phyloP scores from a whole-genome alignment of 2,113 vertebrate genomes.

The Lucifuga dentata region DNA sequence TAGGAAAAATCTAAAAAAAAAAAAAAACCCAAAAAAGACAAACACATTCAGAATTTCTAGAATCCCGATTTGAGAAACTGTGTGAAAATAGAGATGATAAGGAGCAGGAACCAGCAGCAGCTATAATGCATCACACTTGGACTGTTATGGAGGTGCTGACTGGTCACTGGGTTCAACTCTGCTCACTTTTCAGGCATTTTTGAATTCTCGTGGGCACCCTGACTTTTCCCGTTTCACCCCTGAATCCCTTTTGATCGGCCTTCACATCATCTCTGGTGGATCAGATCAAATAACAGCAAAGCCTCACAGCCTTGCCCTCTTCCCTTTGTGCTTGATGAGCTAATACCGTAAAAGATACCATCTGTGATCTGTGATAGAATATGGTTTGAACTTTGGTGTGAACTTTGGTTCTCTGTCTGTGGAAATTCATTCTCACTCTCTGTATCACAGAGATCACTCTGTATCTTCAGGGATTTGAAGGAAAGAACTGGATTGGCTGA shows the following conservation, averaged over 20 bases:
- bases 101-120: background rate
- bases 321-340: conserved; percentile 34
- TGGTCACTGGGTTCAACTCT: conserved; percentile 13
- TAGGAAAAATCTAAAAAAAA: too few relatives aligned
- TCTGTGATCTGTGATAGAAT: conserved; percentile 3
- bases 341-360: conserved; percentile 23
- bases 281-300: conserved; percentile 57
- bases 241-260: conserved; percentile 58
- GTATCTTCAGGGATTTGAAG: too few relatives aligned
- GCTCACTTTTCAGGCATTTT: conserved; percentile 51
- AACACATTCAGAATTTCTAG: too few relatives aligned
- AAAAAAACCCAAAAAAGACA: too few relatives aligned
- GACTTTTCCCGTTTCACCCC: conserved; percentile 60
- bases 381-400: conserved; percentile 11
- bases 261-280: conserved; percentile 40
- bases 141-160: conserved; percentile 12
- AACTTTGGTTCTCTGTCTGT: conserved; percentile 9
- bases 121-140: background rate
- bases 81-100: background rate
- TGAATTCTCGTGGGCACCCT: conserved; percentile 51
- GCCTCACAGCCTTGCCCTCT: conserved; percentile 20
- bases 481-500: too few relatives aligned
- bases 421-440: background rate
- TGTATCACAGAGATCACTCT: too few relatives aligned
- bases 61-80: too few relatives aligned